Percentiles rank a stretch among this genome's conserved stretches.
These are phyloP conservation scores for Graptemys geographica DNA, from an alignment of 2,797 vertebrate species.

Conservation along the genomic window DNA sequence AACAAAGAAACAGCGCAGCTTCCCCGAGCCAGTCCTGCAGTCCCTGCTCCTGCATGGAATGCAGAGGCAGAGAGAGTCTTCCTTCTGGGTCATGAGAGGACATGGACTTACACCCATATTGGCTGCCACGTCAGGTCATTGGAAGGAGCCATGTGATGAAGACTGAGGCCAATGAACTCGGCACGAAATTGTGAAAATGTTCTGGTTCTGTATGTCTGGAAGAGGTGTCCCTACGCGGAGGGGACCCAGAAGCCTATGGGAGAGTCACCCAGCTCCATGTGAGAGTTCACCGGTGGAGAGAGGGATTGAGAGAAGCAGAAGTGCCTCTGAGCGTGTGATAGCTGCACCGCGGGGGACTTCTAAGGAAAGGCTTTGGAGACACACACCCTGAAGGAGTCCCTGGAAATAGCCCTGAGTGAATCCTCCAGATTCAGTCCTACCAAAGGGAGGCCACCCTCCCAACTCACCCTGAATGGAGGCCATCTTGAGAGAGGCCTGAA, in stretches of 20 bases:
- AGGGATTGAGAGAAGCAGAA: neutral
- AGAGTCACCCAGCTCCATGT: neutral
- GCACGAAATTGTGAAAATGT: accelerated
- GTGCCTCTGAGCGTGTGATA: neutral
- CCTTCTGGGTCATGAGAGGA: neutral
- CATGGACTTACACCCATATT: neutral
- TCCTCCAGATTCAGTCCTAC: neutral
- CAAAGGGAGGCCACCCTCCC: neutral
- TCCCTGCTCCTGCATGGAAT: neutral
- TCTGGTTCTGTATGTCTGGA: neutral
- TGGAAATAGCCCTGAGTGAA: neutral
- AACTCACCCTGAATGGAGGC: neutral
- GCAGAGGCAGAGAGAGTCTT: neutral
- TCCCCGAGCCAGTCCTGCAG: neutral
- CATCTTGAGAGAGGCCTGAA: neutral
- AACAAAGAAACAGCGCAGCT: neutral
- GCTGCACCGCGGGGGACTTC: neutral
- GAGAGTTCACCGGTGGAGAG: neutral
- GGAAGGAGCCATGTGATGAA: neutral
- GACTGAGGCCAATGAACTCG: neutral
- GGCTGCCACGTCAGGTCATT: neutral
- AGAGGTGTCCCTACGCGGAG: neutral
- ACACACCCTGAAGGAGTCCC: neutral
- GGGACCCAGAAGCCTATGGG: neutral
- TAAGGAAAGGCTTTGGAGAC: neutral